These are phyloP conservation scores for Microctonus brassicae DNA, from an alignment of 2,888 invertebrate genomes.

Conservation along the genomic window DNA sequence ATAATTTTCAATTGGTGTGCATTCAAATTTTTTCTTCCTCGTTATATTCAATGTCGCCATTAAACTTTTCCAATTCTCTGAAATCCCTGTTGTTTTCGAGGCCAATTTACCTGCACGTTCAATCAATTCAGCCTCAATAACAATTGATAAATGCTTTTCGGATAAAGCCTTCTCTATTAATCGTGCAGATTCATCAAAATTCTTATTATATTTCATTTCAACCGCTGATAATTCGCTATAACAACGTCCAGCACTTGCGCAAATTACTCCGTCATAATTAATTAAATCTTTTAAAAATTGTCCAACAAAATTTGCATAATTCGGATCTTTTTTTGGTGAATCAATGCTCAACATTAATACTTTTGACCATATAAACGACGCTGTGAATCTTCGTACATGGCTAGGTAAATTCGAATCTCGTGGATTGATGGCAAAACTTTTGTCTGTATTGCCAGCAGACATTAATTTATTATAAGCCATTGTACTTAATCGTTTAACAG, in stretches of 20 bases:
- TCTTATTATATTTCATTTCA: neutral
- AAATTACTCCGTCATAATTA: neutral
- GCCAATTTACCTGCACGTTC: constrained; percentile 54
- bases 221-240: neutral
- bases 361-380: constrained; percentile 59
- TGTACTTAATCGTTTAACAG: constrained; percentile 48
- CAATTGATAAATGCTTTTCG: neutral
- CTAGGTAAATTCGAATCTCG: constrained; percentile 49
- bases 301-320: neutral
- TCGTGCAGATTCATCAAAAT: neutral
- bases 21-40: constrained; percentile 15
- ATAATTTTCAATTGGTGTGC: constrained; percentile 25
- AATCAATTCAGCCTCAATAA: constrained; percentile 43
- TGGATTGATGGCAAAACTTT: neutral
- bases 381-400: constrained; percentile 56
- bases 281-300: neutral
- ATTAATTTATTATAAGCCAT: constrained; percentile 50
- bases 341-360: constrained; percentile 59
- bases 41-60: constrained; percentile 27
- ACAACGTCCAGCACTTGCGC: neutral
- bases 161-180: neutral
- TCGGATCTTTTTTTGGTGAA: constrained; percentile 57
- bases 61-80: constrained; percentile 39
- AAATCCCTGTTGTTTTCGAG: constrained; percentile 51
- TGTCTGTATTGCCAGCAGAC: constrained; percentile 25